These are phyloP conservation scores for Baronia brevicornis DNA, from an alignment of 2,888 invertebrate species.

Conservation along the genomic window DNA sequence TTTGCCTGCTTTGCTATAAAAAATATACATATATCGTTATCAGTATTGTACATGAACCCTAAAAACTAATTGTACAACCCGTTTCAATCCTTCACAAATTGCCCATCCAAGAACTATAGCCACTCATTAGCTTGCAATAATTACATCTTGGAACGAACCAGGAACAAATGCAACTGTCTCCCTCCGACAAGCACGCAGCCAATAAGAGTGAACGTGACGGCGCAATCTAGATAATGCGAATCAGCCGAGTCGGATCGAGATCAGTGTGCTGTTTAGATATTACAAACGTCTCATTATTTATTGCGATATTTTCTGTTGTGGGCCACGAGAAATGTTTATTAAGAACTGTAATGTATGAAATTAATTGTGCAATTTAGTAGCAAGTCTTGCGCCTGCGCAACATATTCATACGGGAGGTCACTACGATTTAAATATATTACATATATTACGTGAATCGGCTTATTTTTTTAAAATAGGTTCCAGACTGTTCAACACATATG, in stretches of 20 bases:
- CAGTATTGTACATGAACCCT: background rate
- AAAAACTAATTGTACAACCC: slow-evolving; percentile 29
- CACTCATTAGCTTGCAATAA: slow-evolving; percentile 51
- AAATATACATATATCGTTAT: no score
- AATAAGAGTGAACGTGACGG: slow-evolving; percentile 42
- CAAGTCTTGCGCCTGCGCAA: no score
- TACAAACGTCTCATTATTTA: slow-evolving; percentile 56
- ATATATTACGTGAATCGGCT: no score
- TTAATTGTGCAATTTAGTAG: slow-evolving; percentile 7
- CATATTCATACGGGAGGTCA: no score
- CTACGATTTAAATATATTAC: no score
- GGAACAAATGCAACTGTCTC: slow-evolving; percentile 35
- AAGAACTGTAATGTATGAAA: slow-evolving; percentile 10
- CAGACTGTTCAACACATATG: no score
- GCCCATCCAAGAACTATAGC: slow-evolving; percentile 39
- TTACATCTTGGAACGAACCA: slow-evolving; percentile 46
- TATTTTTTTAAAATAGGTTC: no score
- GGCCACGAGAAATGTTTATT: slow-evolving; percentile 16
- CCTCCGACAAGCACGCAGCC: slow-evolving; percentile 27
- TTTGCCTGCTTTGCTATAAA: no score
- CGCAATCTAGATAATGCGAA: slow-evolving; percentile 51
- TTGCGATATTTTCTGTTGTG: slow-evolving; percentile 35
- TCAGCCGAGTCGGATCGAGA: slow-evolving; percentile 52
- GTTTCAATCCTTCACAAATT: slow-evolving; percentile 38
- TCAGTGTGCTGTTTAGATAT: slow-evolving; percentile 50